phyloP scores from a whole-genome alignment of 1,140 invertebrate genomes.

The Trissolcus basalis region DNA sequence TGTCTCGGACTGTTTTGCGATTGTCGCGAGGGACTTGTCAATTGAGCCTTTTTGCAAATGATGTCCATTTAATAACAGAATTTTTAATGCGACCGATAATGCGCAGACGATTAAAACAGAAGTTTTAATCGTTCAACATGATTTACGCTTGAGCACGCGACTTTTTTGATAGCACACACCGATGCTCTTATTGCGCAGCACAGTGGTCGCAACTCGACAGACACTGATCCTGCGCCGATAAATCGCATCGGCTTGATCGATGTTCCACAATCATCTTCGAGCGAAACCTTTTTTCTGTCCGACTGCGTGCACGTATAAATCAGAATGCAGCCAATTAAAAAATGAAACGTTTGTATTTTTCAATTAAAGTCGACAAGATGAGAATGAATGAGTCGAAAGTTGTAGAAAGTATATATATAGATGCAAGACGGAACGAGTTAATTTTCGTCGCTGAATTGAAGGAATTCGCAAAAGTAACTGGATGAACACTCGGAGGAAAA shows the following conservation, averaged over 20 bases:
- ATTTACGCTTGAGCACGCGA: constrained; percentile 54
- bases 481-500: too few species aligned
- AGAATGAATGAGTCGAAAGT: constrained; percentile 18
- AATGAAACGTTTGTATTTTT: constrained; percentile 9
- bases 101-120: too few species aligned
- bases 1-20: too few species aligned
- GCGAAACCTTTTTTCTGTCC: constrained; percentile 5
- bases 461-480: too few species aligned
- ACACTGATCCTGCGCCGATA: constrained; percentile 48
- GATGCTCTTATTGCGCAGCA: constrained; percentile 25
- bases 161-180: constrained; percentile 30
- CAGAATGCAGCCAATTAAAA: constrained; percentile 21
- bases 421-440: too few species aligned
- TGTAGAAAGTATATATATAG: constrained; percentile 7
- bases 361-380: too few species aligned
- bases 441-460: too few species aligned
- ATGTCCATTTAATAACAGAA: too few species aligned
- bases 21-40: too few species aligned
- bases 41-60: too few species aligned
- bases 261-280: constrained; percentile 18
- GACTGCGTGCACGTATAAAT: constrained; percentile 12
- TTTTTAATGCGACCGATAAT: too few species aligned
- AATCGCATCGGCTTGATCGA: constrained; percentile 30
- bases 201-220: too few species aligned
- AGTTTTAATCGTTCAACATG: neutral